A percentile compares a stretch with the other conserved stretches of the same genome.
Evolutionary conservation across 2,113 vertebrate genomes (phyloP).

Genomic region (Sciurus niger): DNA sequence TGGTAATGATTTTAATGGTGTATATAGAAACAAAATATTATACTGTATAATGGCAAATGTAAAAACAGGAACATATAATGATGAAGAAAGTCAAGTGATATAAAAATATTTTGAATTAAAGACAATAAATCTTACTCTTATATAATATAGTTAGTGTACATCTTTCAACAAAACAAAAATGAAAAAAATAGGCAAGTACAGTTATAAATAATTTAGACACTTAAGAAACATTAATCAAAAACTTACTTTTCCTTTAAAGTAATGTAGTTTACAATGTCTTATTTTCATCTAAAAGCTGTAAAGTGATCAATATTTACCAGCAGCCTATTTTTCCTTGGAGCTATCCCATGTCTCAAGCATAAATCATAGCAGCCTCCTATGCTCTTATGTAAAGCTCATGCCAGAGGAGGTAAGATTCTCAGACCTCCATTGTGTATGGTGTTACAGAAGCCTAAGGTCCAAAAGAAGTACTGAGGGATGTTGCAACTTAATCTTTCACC

Average conservation of each 20-base stretch:
- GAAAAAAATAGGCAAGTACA: neutral
- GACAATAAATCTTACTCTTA: constrained; percentile 18
- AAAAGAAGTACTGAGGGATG: neutral
- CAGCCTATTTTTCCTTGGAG: neutral
- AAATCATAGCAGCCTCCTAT: neutral
- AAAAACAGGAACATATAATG: neutral
- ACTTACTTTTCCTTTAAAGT: constrained; percentile 1
- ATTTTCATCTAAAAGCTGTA: constrained; percentile 35
- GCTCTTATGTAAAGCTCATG: neutral
- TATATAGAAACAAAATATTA: neutral
- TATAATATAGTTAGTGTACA: neutral
- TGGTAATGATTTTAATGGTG: constrained; percentile 1
- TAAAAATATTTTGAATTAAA: constrained; percentile 32
- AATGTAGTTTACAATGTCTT: neutral
- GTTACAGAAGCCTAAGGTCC: neutral
- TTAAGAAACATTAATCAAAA: constrained; percentile 29
- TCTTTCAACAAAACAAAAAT: constrained; percentile 53
- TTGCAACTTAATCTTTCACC: neutral
- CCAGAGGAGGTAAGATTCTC: neutral
- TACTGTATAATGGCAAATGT: neutral
- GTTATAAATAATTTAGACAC: constrained; percentile 48
- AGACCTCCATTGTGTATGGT: neutral
- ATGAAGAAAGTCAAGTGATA: constrained; percentile 10
- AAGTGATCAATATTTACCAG: neutral
- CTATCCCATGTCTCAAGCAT: neutral